These are phyloP conservation scores for Parelbella ahira DNA, from an alignment of 2,888 invertebrate genomes.

Conservation along the genomic window DNA sequence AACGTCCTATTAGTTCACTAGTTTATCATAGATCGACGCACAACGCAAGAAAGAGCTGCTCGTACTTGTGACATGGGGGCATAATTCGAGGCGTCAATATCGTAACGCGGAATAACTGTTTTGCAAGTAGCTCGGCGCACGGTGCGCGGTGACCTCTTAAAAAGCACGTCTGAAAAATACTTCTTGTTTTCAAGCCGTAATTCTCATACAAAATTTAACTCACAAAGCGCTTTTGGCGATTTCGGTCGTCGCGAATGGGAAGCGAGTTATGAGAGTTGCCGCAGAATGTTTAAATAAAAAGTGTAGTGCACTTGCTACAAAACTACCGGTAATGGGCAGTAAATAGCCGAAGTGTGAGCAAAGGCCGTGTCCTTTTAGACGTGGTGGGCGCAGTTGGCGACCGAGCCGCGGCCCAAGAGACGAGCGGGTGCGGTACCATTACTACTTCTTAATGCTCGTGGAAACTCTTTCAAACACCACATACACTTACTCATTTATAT, in stretches of 20 bases:
- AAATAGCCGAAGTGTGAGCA: slow-evolving; percentile 21
- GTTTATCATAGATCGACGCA: too few relatives aligned
- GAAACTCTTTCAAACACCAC: too few relatives aligned
- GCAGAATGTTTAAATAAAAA: slow-evolving; percentile 18
- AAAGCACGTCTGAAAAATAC: slow-evolving; percentile 9
- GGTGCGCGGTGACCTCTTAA: too few relatives aligned
- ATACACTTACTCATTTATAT: too few relatives aligned
- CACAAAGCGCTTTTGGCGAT: slow-evolving; percentile 21
- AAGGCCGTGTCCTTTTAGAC: slow-evolving; percentile 19
- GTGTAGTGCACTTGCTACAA: slow-evolving; percentile 10
- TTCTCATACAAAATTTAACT: slow-evolving; percentile 21
- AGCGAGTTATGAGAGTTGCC: slow-evolving; percentile 12
- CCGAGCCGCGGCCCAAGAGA: not conserved
- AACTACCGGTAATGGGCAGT: slow-evolving; percentile 20
- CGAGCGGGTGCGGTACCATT: not conserved
- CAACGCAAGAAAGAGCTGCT: too few relatives aligned
- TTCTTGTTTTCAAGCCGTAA: slow-evolving; percentile 6
- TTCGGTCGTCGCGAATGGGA: slow-evolving; percentile 6
- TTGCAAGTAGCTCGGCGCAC: too few relatives aligned
- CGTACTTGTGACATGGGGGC: too few relatives aligned
- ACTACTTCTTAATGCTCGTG: too few relatives aligned
- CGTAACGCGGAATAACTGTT: too few relatives aligned
- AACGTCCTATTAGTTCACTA: too few relatives aligned
- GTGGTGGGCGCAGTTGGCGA: slow-evolving; percentile 8
- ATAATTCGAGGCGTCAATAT: too few relatives aligned